A percentile compares a stretch with the other conserved stretches of the same genome.
Conservation (phyloP, 2,113 vertebrate genomes). For the Salvelinus alpinus region DNA sequence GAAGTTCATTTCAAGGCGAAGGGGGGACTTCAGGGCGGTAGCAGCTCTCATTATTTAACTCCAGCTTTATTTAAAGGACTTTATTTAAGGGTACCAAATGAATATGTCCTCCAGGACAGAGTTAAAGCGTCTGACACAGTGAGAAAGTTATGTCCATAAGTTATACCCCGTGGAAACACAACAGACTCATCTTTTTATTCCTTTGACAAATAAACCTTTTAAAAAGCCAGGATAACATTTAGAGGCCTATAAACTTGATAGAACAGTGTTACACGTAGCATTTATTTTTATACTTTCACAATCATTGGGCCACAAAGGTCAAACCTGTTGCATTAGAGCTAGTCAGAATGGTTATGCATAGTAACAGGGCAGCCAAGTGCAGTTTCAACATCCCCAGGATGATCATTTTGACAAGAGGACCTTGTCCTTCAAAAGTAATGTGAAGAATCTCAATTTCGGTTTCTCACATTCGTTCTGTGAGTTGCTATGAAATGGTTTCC, state of each 20-base stretch:
- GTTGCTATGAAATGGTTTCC: slow-evolving; percentile 32
- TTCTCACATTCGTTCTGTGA: not conserved
- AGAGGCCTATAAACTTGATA: slow-evolving; percentile 60
- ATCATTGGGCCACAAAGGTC: slow-evolving; percentile 68
- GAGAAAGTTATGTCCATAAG: slow-evolving; percentile 72
- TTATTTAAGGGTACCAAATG: slow-evolving; percentile 78
- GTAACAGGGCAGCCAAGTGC: slow-evolving; percentile 63
- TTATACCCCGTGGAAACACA: slow-evolving; percentile 71
- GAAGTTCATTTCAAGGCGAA: slow-evolving; percentile 75
- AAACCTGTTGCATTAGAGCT: slow-evolving; percentile 42
- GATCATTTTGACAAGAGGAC: slow-evolving; percentile 17
- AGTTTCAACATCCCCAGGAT: slow-evolving; percentile 41
- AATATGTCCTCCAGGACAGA: slow-evolving; percentile 76
- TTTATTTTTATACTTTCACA: slow-evolving; percentile 70
- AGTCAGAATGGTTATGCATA: not conserved
- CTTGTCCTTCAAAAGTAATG: not conserved
- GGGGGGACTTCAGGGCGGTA: slow-evolving; percentile 61
- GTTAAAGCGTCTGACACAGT: slow-evolving; percentile 74
- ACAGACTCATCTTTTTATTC: slow-evolving; percentile 63
- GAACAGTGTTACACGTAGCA: slow-evolving; percentile 62
- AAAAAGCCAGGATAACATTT: slow-evolving; percentile 41
- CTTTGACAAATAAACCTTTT: slow-evolving; percentile 59
- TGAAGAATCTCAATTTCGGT: too few relatives aligned
- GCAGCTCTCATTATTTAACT: slow-evolving; percentile 77
- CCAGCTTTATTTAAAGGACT: slow-evolving; percentile 79